These are phyloP conservation scores for Sarcophaga peregrina DNA, from an alignment of 1,140 invertebrate genomes.

Conservation along the genomic window DNA sequence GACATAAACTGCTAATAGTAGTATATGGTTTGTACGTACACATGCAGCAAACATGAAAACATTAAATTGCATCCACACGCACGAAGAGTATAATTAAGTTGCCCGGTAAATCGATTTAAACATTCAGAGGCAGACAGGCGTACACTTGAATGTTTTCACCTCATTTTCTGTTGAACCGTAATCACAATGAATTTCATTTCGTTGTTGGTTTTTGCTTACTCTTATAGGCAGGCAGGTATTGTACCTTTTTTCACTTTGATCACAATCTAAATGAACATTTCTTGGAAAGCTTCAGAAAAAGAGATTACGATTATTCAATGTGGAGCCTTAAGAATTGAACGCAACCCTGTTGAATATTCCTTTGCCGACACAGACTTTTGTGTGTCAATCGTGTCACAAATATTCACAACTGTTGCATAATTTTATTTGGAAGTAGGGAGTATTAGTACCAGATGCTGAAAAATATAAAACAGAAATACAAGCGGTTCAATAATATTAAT, in stretches of 20 bases:
- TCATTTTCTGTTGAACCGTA: slow-evolving; percentile 31
- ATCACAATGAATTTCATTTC: slow-evolving; percentile 7
- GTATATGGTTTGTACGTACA: neutral
- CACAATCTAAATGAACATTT: too few species aligned
- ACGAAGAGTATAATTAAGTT: slow-evolving; percentile 36
- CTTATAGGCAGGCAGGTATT: neutral
- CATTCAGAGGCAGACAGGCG: slow-evolving; percentile 38
- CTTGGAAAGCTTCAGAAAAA: too few species aligned
- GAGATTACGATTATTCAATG: too few species aligned
- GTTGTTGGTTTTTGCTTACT: neutral
- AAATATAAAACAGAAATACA: too few species aligned
- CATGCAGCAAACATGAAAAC: slow-evolving; percentile 20
- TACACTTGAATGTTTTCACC: slow-evolving; percentile 39
- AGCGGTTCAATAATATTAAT: too few species aligned
- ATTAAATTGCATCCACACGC: slow-evolving; percentile 40
- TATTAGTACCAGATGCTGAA: too few species aligned
- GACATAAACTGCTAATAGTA: neutral
- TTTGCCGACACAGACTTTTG: too few species aligned
- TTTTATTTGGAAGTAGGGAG: too few species aligned
- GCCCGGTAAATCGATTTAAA: slow-evolving; percentile 37
- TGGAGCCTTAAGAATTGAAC: too few species aligned
- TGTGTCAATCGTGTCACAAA: too few species aligned
- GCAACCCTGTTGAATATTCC: too few species aligned
- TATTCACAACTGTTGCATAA: too few species aligned
- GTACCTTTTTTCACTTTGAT: neutral